These are phyloP conservation scores for Muricea muricata DNA, from an alignment of 92 coral and sea anemone species.

Conservation along the genomic window DNA sequence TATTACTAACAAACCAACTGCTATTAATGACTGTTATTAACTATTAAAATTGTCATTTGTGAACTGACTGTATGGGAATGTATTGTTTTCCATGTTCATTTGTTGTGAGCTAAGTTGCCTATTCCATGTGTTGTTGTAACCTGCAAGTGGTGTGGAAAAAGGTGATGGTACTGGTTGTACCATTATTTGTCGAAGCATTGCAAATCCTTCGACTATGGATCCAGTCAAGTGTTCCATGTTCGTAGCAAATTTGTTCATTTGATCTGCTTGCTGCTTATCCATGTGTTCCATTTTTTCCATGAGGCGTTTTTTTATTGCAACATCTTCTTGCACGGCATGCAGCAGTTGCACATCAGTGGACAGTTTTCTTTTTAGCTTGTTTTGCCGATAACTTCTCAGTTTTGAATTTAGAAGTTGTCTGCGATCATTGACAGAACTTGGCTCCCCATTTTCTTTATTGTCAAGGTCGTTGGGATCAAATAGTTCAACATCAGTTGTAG, in stretches of 20 bases:
- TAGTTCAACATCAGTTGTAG: neutral
- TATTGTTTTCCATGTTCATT: neutral
- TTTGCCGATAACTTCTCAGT: conserved; percentile 49
- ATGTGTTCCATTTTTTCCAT: conserved; percentile 59
- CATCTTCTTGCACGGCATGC: conserved; percentile 59
- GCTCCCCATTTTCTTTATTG: neutral
- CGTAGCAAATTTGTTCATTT: conserved; percentile 57
- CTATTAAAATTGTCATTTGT: too few species aligned
- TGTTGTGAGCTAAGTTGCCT: neutral
- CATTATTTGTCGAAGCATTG: conserved; percentile 59
- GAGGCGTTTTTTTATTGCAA: conserved; percentile 58
- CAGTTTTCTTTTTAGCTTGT: conserved; percentile 66
- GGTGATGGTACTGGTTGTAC: conserved; percentile 53
- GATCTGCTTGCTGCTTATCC: conserved; percentile 58
- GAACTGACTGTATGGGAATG: neutral
- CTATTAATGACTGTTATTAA: too few species aligned
- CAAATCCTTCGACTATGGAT: conserved; percentile 64
- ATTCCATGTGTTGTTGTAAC: neutral
- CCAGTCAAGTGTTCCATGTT: conserved; percentile 67
- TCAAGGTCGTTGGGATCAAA: neutral
- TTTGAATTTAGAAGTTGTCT: conserved; percentile 56
- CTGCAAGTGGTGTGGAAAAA: neutral
- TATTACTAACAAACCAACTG: too few species aligned
- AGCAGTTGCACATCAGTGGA: conserved; percentile 56
- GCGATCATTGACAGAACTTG: conserved; percentile 37